Conservation (phyloP, 2,113 vertebrate species). For the Heterotilapia buettikoferi region DNA sequence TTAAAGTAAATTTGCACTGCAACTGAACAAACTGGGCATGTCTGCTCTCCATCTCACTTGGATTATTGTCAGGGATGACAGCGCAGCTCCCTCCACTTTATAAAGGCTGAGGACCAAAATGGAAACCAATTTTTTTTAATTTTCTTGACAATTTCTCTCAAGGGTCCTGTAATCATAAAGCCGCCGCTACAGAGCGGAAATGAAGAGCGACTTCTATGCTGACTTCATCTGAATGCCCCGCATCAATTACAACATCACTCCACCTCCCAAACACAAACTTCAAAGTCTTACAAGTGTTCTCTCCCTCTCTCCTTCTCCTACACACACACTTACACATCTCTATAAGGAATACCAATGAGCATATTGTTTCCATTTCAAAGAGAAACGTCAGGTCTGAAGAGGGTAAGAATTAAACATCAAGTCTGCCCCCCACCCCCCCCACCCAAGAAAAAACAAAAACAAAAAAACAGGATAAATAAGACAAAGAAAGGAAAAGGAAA, state of each 20-base stretch:
- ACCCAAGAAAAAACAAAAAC: not conserved
- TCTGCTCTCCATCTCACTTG: not conserved
- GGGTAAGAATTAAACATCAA: slow-evolving; percentile 31
- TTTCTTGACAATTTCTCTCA: slow-evolving; percentile 4
- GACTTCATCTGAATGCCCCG: slow-evolving; percentile 20
- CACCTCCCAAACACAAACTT: slow-evolving; percentile 36
- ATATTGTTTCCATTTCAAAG: slow-evolving; percentile 60
- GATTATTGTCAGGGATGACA: slow-evolving; percentile 2
- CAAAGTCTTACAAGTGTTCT: slow-evolving; percentile 42
- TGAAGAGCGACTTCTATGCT: slow-evolving; percentile 6
- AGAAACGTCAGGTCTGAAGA: slow-evolving; percentile 2
- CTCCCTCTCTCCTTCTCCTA: not conserved
- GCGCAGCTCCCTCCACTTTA: not conserved
- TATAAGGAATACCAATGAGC: slow-evolving; percentile 53
- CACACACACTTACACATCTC: slow-evolving; percentile 11
- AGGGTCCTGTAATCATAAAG: not conserved
- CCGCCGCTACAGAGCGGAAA: not conserved
- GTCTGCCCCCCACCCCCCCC: not conserved
- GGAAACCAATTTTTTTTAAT: not conserved
- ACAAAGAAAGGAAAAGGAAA: not conserved
- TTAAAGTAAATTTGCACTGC: not conserved
- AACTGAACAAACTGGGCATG: not conserved
- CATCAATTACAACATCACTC: slow-evolving; percentile 38
- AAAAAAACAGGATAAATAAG: slow-evolving; percentile 14
- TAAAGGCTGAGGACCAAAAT: not conserved